Base-by-base conservation (phyloP, 2,888 invertebrate species). In the Euclidia mi region DNA sequence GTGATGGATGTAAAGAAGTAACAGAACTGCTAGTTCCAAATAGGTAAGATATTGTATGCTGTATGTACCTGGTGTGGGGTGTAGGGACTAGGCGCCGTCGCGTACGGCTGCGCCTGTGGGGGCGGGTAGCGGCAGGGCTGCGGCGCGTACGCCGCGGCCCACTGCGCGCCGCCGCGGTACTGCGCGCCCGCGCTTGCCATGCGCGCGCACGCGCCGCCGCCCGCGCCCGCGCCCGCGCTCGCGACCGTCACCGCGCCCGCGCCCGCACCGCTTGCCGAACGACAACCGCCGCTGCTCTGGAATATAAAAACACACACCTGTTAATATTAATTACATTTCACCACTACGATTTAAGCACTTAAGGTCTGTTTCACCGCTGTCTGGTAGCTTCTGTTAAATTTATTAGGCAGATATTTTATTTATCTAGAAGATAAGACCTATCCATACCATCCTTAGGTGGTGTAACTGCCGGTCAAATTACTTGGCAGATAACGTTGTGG, bases 131-230 rank as follows among this genome's bases (percentile, higher is more conserved):
- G 93, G 88, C 93, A 93, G 83, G 93, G 93, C 84, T 88, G 93
- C 88, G 93, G 91, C 88, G 92, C 87, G 81, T 92, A 94, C 28
- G 93, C 91, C 85, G 94, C 85, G 66, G 91, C 88, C 92, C 93
- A 94, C 91, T 92, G 93, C 89, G 88, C 81, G 76, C 92, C 91
- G 86, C 94, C 93, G 91, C 93, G 93, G 89, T 77, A 92, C 87
- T 94, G 92, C 71, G 92, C 92, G 87, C 93, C 92, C 73, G 95
- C 91, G 95, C 94, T 88, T 87, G 95, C 89, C 94, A 95, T 90
- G 92, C 95, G 89, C 94, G 94, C 90, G 93, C 94, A 90, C 92
- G 92, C 87, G 90, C 94, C 88, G 85, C 91, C 89, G 90, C 92
- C 86, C 87, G 83, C 88, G 94, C 88, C 82, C 82, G 94, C 90